Evolutionary conservation across 2,888 invertebrate genomes (phyloP), one percentile per base, ranked within the genome.

Genomic region (Lymantria monacha): DNA sequence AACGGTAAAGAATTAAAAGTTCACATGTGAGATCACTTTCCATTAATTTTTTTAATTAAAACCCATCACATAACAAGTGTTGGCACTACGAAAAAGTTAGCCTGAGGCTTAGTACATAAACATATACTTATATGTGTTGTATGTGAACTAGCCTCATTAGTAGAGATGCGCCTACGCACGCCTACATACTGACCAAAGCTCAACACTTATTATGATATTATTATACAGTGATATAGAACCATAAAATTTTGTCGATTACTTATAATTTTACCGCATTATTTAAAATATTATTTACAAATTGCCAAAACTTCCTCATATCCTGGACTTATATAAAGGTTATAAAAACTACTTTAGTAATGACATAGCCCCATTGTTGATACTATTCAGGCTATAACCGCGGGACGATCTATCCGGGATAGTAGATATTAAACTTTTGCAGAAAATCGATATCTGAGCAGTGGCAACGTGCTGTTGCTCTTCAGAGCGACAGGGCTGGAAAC

Each of bases 111-210:
- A n/a, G 36, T 38, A 59, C 52, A 57, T 61, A 63, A 58, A 55
- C 49, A 55, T 59, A 51, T 59, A 56, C 49, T 49, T 45, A 38
- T 47, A 60, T 22, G 46, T 51, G 61, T 69, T 67, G 70, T 73
- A 78, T 78, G 79, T 79, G 79, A 79, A 77, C 74, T 60, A 62
- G 66, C 53, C 74, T 79, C 79, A 79, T 79, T 79, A 79, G 67
- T 59, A 65, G 51, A 49, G 57, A 49, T 45, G 69, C 78, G 64
- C 78, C 77, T 69, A 78, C 76, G 62, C 61, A 57, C 71, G 63
- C 70, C 72, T 59, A 72, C 75, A 59, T 57, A 12, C 49, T 54
- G 54, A 51, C 60, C 62, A 61, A 68, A 57, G 61, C 55, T 65
- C 49, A 57, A 54, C 60, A 65, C 57, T 57, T 69, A 59, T 59